Percentiles rank a stretch among this genome's conserved stretches.
Conservation (phyloP, 2,888 invertebrate genomes). For the Bruchidius siliquastri region DNA sequence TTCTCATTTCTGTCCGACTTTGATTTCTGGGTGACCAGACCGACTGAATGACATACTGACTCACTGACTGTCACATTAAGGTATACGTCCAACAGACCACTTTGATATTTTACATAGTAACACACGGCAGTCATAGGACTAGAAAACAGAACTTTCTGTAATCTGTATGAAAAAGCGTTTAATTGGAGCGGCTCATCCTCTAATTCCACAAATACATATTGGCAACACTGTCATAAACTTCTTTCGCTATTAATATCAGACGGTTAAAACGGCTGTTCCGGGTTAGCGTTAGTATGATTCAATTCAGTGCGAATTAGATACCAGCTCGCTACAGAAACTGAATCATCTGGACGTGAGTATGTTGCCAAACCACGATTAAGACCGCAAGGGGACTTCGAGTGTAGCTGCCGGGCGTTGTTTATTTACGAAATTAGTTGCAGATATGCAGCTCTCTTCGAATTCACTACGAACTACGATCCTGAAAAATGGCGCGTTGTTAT, state of each 20-base stretch:
- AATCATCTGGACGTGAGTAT: neutral
- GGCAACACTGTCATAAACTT: neutral
- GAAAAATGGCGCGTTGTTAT: too few species aligned
- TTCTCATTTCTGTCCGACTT: too few species aligned
- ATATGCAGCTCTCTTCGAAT: neutral
- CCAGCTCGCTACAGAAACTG: neutral
- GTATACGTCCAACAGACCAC: too few species aligned
- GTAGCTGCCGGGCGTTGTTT: neutral
- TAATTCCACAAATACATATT: neutral
- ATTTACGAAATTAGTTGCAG: neutral
- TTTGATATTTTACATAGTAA: too few species aligned
- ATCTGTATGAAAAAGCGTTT: too few species aligned
- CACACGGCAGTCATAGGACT: too few species aligned
- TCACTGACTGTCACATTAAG: too few species aligned
- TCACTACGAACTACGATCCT: too few species aligned
- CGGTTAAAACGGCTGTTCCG: neutral
- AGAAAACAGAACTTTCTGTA: too few species aligned
- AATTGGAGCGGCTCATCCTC: too few species aligned
- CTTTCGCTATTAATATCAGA: neutral
- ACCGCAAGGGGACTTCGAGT: neutral
- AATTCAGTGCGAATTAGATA: neutral
- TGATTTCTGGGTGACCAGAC: too few species aligned
- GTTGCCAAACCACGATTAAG: neutral
- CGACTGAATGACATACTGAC: too few species aligned
- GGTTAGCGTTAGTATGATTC: neutral